A percentile compares a stretch with the other conserved stretches of the same genome.
Conservation (phyloP, 2,888 invertebrate species). For the Protophormia terraenovae region DNA sequence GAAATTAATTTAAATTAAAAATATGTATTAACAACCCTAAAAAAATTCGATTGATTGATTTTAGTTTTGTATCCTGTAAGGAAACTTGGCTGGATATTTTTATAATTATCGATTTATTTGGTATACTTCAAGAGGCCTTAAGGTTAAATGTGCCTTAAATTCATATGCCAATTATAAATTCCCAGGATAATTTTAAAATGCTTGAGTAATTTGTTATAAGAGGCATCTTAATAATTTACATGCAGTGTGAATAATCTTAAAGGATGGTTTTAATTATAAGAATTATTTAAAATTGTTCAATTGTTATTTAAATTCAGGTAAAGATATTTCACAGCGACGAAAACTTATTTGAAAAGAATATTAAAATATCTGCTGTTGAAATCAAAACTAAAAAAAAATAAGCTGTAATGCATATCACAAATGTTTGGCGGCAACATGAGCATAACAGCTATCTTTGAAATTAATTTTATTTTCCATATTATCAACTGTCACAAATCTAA, state of each 20-base stretch:
- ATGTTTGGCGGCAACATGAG: too few species aligned
- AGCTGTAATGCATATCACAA: too few species aligned
- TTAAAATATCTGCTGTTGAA: neutral
- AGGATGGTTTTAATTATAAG: neutral
- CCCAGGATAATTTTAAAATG: neutral
- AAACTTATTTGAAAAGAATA: neutral
- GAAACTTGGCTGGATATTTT: neutral
- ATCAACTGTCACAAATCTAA: neutral
- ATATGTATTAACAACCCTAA: neutral
- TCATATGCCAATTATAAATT: neutral
- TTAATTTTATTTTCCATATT: neutral
- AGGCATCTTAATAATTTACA: neutral
- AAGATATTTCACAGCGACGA: neutral
- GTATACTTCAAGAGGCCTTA: neutral
- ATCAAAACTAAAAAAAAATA: too few species aligned
- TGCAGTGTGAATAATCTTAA: neutral
- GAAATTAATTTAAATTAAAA: conserved; percentile 36
- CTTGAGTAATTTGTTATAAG: neutral
- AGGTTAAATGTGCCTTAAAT: neutral
- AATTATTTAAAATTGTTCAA: neutral
- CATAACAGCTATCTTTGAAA: too few species aligned
- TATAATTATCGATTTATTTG: neutral
- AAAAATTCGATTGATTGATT: neutral
- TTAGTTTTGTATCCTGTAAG: neutral
- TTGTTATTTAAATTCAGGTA: neutral